A percentile compares a stretch with the other conserved stretches of the same genome.
Evolutionary conservation across 1,140 invertebrate species (phyloP).

Genomic region (Drosophila azteca): DNA sequence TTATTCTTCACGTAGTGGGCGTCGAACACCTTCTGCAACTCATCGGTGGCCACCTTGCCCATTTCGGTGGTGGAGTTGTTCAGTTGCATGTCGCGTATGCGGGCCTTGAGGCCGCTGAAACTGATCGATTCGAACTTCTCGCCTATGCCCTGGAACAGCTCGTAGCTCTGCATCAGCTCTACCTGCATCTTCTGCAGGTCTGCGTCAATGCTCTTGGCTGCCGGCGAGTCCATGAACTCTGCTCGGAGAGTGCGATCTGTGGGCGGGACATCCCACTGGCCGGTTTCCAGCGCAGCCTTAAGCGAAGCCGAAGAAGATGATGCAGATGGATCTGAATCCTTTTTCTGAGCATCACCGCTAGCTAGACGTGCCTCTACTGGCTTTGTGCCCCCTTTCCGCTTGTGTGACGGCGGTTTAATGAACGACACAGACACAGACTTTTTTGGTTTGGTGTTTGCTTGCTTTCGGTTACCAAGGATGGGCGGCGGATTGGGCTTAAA

Average conservation of each 20-base stretch:
- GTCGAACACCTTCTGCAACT: constrained; percentile 65
- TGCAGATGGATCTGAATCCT: not conserved
- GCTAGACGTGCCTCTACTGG: not conserved
- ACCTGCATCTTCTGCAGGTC: constrained; percentile 72
- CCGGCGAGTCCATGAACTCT: constrained; percentile 51
- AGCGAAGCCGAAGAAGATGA: constrained; percentile 19
- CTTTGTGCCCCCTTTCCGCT: not conserved
- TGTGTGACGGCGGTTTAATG: constrained; percentile 5
- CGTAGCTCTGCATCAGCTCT: constrained; percentile 67
- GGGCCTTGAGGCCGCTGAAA: constrained; percentile 59
- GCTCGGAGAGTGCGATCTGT: constrained; percentile 15
- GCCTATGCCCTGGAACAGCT: constrained; percentile 72
- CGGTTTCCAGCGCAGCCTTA: not conserved
- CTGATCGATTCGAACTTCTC: constrained; percentile 68
- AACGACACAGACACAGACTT: constrained; percentile 5
- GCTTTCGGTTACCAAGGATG: constrained; percentile 3
- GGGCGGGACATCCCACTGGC: constrained; percentile 1
- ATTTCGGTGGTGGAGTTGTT: constrained; percentile 41
- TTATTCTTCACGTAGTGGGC: constrained; percentile 57
- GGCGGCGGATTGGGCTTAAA: constrained; percentile 58
- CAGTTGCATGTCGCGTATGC: constrained; percentile 70
- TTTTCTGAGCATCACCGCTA: not conserved
- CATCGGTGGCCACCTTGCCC: constrained; percentile 37
- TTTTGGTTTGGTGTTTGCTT: constrained; percentile 2
- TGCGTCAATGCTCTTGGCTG: constrained; percentile 51